These are phyloP conservation scores for Lichenostomus cassidix DNA, from an alignment of 2,113 vertebrate genomes.

Conservation along the genomic window DNA sequence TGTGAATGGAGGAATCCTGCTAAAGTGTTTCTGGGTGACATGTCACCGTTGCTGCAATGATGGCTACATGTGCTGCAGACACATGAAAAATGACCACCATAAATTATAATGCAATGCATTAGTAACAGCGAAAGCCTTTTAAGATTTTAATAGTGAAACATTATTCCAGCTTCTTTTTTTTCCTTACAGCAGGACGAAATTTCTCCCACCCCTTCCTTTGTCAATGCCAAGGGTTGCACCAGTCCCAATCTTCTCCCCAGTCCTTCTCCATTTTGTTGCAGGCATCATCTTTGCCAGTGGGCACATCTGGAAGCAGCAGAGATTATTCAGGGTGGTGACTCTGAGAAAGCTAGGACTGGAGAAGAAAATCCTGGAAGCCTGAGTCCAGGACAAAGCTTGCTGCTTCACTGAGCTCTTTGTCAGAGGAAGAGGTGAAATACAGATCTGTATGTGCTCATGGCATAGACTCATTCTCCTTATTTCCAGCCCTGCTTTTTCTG, in stretches of 20 bases:
- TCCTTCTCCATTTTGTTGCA: neutral
- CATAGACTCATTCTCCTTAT: neutral
- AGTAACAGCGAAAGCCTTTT: neutral
- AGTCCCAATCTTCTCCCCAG: neutral
- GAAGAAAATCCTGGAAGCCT: slow-evolving; percentile 66
- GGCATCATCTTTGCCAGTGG: slow-evolving; percentile 48
- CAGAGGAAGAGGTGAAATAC: neutral
- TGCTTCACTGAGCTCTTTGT: neutral
- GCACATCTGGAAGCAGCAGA: slow-evolving; percentile 59
- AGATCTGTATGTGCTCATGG: neutral
- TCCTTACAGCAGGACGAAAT: neutral
- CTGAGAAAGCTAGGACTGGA: slow-evolving; percentile 68
- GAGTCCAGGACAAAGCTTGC: slow-evolving; percentile 47
- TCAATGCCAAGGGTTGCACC: neutral
- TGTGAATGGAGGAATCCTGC: neutral
- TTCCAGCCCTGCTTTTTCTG: neutral
- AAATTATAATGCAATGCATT: neutral
- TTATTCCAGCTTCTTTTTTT: neutral
- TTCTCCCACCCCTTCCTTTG: neutral
- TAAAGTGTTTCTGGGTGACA: neutral
- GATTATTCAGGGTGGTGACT: slow-evolving; percentile 62
- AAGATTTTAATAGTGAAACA: neutral
- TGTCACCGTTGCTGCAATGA: neutral
- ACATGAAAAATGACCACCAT: neutral
- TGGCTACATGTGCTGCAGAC: neutral